A percentile compares a stretch with the other conserved stretches of the same genome.
phyloP scores from a whole-genome alignment of 2,113 vertebrate genomes.

The human (Homo sapiens) region GRCh38 chr20:59217001-59217500 shows the following conservation, averaged over 20 bases:
- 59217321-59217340: accelerated
- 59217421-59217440: background rate
- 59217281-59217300: accelerated
- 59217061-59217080: background rate
- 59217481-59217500: background rate
- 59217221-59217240: background rate
- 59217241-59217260: accelerated
- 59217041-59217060: accelerated
- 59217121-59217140: too few species aligned
- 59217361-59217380: accelerated
- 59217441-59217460: background rate
- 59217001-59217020: background rate
- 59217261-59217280: accelerated
- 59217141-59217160: background rate
- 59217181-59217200: accelerated
- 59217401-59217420: accelerated
- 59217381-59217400: accelerated
- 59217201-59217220: background rate
- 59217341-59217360: background rate
- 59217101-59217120: background rate
- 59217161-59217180: background rate
- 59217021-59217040: too few species aligned
- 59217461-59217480: background rate
- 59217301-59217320: background rate
- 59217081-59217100: too few species aligned